Base-by-base conservation (phyloP, 2,888 invertebrate genomes). In the Thera britannica region DNA sequence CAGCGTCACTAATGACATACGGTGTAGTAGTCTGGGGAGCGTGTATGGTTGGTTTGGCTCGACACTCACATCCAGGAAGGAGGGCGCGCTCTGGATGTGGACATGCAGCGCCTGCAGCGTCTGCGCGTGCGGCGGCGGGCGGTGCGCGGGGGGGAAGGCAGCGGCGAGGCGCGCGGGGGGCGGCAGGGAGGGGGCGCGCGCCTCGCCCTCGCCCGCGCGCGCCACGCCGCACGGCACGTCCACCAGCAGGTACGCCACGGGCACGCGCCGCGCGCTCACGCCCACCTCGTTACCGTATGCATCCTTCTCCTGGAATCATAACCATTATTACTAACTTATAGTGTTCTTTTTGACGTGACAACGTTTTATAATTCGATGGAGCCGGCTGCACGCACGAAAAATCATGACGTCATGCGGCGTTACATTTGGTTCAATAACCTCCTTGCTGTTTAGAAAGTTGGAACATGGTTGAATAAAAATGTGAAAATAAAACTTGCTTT, bases 211-310 rank as follows among this genome's bases (percentile, higher is more conserved):
- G 97, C 71, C 66, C 35, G 35, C 35, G 2, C 97, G 97, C 70
- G 98, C 98, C 63, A 99, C 98, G 75, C 98, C 98, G 82, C 86
- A 86, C 76, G 99, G 99, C 82, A 99, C 97, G 94, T 99, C 99
- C 77, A 99, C 97, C 83, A 99, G 95, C 83, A 99, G 95, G 94
- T 99, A 99, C 86, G 99, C 99, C 61, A 99, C 99, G 7, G 99
- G 99, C 82, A 99, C 94, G 65, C 99, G 99, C 83, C 98, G 96
- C 41, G 98, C 99, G 81, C 98, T 92, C 84, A 98, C 97, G 71
- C 97, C 97, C 76, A 99, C 98, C 94, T 99, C 99, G 93, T 99
- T 99, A 64, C 99, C 99, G 92, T 99, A 99, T 75, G 96, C 96
- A 94, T 99, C 99, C 86, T 98, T 99, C 91, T 98, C 98, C 99